Conservation (phyloP, 92 coral and sea anemone genomes). For the Palythoa grandis region DNA sequence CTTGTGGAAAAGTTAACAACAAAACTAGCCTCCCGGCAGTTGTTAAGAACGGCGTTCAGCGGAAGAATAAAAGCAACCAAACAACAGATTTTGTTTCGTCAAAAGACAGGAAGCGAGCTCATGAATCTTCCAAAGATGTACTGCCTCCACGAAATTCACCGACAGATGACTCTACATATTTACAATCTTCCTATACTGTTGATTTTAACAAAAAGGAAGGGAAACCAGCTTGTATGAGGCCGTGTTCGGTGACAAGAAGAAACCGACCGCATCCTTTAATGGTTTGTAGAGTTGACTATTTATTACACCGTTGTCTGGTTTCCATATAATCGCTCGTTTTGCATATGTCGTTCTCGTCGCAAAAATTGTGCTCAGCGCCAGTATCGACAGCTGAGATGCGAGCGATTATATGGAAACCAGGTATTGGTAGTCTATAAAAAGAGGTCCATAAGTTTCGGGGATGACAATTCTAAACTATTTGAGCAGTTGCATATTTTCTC, state of each 20-base stretch:
- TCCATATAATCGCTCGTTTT: not conserved
- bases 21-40: conserved; percentile 22
- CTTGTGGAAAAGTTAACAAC: not conserved
- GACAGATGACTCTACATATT: conserved; percentile 15
- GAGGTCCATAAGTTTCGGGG: no score
- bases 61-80: conserved; percentile 5
- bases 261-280: conserved; percentile 92
- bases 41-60: not conserved
- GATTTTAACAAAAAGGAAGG: conserved; percentile 80
- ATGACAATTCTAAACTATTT: no score
- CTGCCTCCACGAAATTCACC: conserved; percentile 23
- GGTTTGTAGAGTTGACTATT: conserved; percentile 48
- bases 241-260: conserved; percentile 78
- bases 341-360: no score
- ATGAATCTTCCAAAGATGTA: conserved; percentile 39
- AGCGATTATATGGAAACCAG: no score
- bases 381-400: no score
- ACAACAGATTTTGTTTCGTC: conserved; percentile 8
- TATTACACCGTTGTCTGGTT: no score
- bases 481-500: no score
- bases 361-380: no score
- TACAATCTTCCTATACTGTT: conserved; percentile 75
- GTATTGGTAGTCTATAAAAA: no score
- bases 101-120: conserved; percentile 32
- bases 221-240: conserved; percentile 71